Conservation (phyloP, 2,113 vertebrate species). For the Onychostoma macrolepis region DNA sequence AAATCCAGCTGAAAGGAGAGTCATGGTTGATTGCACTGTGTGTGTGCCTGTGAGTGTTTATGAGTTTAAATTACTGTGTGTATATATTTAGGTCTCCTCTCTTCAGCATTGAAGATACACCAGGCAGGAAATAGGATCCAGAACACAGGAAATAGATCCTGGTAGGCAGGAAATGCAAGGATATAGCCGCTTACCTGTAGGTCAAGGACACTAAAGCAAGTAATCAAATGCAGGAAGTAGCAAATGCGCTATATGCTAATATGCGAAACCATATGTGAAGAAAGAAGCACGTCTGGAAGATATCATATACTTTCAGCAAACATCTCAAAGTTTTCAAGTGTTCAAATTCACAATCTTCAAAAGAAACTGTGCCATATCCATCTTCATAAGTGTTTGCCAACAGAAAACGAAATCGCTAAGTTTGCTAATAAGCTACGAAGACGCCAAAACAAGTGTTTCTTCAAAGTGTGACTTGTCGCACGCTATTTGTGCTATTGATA, state of each 20-base stretch:
- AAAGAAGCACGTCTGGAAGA: neutral
- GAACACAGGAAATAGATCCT: slow-evolving; percentile 38
- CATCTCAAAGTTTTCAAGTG: neutral
- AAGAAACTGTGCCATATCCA: neutral
- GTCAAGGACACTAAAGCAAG: slow-evolving; percentile 27
- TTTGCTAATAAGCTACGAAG: slow-evolving; percentile 1
- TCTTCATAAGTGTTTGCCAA: neutral
- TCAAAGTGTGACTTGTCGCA: slow-evolving; percentile 9
- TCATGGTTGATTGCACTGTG: slow-evolving; percentile 40
- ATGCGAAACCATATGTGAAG: slow-evolving; percentile 1
- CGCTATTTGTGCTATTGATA: neutral
- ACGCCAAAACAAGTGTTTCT: slow-evolving; percentile 24
- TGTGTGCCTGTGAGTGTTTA: slow-evolving; percentile 22
- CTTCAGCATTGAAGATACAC: slow-evolving; percentile 9
- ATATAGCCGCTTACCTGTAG: slow-evolving; percentile 6
- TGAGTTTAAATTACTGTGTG: slow-evolving; percentile 33
- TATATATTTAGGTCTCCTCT: slow-evolving; percentile 32
- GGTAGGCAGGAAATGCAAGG: slow-evolving; percentile 25
- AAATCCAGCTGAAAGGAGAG: slow-evolving; percentile 44
- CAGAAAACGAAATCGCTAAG: neutral
- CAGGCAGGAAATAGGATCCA: slow-evolving; percentile 20
- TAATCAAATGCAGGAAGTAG: slow-evolving; percentile 19
- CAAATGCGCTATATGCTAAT: slow-evolving; percentile 19
- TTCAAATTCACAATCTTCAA: neutral
- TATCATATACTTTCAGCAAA: neutral